These are phyloP conservation scores for Protosalanx chinensis DNA, from an alignment of 2,797 vertebrate genomes.

Conservation along the genomic window DNA sequence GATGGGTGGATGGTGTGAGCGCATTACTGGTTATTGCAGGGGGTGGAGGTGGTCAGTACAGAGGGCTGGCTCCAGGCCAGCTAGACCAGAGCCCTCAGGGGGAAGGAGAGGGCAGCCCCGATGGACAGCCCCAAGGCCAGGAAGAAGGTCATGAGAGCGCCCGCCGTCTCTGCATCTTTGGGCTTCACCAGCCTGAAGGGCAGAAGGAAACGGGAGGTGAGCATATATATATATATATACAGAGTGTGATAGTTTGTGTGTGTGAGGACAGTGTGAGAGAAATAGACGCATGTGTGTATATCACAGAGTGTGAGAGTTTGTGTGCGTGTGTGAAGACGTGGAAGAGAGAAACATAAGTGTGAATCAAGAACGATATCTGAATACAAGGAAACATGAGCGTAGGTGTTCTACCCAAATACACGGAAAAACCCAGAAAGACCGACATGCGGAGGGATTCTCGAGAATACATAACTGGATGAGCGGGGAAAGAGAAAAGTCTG, in stretches of 20 bases:
- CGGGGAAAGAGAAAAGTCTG: no score
- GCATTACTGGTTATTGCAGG: not conserved
- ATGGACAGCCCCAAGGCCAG: slow-evolving; percentile 82
- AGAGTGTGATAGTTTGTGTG: not conserved
- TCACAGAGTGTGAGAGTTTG: not conserved
- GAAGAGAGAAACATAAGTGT: not conserved
- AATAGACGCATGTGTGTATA: not conserved
- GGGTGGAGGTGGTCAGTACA: not conserved
- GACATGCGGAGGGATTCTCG: no score
- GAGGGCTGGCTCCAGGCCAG: not conserved
- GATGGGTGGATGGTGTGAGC: not conserved
- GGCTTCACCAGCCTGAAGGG: slow-evolving; percentile 75
- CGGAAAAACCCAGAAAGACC: no score
- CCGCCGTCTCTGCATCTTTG: slow-evolving; percentile 81
- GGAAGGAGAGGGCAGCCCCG: slow-evolving; percentile 80
- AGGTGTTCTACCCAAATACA: no score
- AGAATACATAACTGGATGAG: no score
- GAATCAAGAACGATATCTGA: not conserved
- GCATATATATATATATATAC: no score
- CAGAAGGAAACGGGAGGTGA: no score
- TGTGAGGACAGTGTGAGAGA: not conserved
- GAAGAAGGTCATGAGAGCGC: slow-evolving; percentile 91
- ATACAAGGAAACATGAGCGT: no score
- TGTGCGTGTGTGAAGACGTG: not conserved
- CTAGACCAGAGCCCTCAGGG: slow-evolving; percentile 72